Evolutionary conservation across 2,888 invertebrate genomes (phyloP), one percentile per base, ranked within the genome.

Genomic region (Cephalotes varians): DNA sequence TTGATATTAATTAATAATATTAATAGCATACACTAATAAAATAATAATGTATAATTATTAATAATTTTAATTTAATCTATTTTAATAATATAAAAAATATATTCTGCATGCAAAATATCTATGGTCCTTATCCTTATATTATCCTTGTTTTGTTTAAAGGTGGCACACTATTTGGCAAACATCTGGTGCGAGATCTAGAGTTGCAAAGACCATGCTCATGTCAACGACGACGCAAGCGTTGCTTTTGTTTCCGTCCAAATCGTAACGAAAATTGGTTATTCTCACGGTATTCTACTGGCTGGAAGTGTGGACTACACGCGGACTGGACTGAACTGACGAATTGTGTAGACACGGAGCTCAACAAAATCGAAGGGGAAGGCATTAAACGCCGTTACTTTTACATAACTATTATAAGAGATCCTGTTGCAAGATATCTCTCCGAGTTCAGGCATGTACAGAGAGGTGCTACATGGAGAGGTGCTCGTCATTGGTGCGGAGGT

Each of bases 261-360:
- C 97, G 97, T 93, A 98, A 98, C 95, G 98, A 98, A 95, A 98
- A 98, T 95, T 99, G 99, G 99, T 96, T 99, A 89, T 99, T 99
- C 95, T 99, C 98, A 94, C 96, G 99, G 93, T 99, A 98, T 95
- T 98, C 99, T 72, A 99, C 98, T 37, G 99, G 99, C 89, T 99
- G 99, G 99, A 98, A 98, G 93, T 99, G 99, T 95, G 99, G 99
- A 74, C 96, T 99, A 65, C 99, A 99, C 94, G 99, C 99, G 37
- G 99, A 99, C 95, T 99, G 98, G 98, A 99, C 99, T 2, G 99
- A 99, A 95, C 95, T 99, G 89, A 98, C 98, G 12, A 96, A 96
- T 90, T 99, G 99, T 95, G 99, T 99, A 54, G 98, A 99, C 93
- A 96, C 97, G 37, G 98, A 98, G 93, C 96, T 99, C 93, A 98